Conservation (phyloP, 2,888 invertebrate species). For the Hydrotaea diabolus region DNA sequence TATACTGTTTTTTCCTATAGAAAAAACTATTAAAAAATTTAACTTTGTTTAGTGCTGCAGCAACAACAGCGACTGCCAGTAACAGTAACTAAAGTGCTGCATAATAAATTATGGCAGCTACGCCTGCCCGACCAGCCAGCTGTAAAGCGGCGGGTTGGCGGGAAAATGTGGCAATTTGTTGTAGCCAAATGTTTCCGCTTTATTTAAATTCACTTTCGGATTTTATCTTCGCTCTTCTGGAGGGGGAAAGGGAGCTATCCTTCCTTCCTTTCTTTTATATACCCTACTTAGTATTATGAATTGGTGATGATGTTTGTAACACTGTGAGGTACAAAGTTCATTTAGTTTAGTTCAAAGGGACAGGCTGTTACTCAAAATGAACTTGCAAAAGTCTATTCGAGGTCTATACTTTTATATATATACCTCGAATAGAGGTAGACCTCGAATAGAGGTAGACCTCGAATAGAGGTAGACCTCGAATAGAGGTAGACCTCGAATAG, state of each 20-base stretch:
- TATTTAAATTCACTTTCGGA: constrained; percentile 61
- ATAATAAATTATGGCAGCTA: constrained; percentile 34
- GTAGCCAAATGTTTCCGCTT: constrained; percentile 55
- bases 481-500: no score
- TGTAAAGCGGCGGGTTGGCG: constrained; percentile 27
- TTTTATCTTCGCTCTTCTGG: constrained; percentile 15
- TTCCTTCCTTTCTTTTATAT: constrained; percentile 5
- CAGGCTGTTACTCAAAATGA: no score
- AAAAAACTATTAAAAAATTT: constrained; percentile 47
- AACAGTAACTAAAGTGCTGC: constrained; percentile 32
- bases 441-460: no score
- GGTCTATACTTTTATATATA: no score
- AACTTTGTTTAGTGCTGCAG: constrained; percentile 28
- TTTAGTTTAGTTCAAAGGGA: neutral
- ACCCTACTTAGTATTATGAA: neutral
- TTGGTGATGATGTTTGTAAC: neutral
- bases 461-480: no score
- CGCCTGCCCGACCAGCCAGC: no score
- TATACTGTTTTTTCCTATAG: neutral
- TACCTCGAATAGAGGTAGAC: no score
- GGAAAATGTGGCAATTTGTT: constrained; percentile 46
- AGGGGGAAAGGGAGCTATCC: no score
- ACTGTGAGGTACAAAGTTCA: neutral
- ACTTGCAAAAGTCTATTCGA: no score
- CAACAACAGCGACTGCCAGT: constrained; percentile 20